Evolutionary conservation across 2,888 invertebrate species (phyloP).

Genomic region (Epirrita christyi): DNA sequence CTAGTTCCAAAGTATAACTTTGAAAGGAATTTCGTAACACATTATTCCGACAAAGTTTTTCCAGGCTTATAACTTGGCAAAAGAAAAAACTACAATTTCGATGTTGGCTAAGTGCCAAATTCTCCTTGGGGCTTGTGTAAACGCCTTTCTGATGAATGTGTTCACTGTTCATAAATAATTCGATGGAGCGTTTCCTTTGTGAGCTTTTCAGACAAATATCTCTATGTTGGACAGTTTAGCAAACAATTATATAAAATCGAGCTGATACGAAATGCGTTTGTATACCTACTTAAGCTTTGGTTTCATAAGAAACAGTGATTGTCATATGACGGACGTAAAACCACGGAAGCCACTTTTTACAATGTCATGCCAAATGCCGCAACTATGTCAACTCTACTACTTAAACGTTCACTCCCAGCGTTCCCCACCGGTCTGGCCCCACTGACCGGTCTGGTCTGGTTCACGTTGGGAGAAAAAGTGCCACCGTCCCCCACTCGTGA

Average conservation of each 20-base stretch:
- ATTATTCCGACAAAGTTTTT: conserved; percentile 36
- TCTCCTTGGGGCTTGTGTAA: conserved; percentile 45
- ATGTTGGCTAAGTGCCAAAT: conserved; percentile 56
- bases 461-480: no score
- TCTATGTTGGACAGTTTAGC: conserved; percentile 7
- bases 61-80: conserved; percentile 32
- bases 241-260: conserved; percentile 2
- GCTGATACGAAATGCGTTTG: background rate
- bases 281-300: no score
- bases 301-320: no score
- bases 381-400: no score
- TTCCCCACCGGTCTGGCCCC: no score
- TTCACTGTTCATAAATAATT: conserved; percentile 63
- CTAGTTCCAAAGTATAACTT: conserved; percentile 20
- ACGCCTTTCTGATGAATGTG: conserved; percentile 50
- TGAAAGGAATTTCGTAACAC: conserved; percentile 28
- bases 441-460: no score
- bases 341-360: no score
- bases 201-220: conserved; percentile 31
- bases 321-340: no score
- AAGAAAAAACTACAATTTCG: conserved; percentile 49
- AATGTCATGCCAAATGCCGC: no score
- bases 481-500: no score
- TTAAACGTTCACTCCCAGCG: no score
- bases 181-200: conserved; percentile 43